Conservation (phyloP, 2,888 invertebrate genomes). For the Orchesella flavescens region DNA sequence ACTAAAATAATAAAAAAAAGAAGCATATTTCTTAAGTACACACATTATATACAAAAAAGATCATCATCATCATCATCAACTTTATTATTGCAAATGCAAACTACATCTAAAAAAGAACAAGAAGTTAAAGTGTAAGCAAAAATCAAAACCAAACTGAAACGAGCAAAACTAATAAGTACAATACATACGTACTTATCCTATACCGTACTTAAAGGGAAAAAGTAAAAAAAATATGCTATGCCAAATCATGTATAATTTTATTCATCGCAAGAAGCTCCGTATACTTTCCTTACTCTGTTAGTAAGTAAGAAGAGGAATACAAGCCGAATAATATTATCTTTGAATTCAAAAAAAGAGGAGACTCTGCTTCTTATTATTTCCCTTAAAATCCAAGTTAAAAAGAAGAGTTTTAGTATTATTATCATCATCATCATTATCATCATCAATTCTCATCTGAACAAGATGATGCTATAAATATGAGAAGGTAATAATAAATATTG, state of each 20-base stretch:
- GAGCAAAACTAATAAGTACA: neutral
- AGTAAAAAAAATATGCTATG: neutral
- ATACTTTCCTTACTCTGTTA: neutral
- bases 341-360: conserved; percentile 11
- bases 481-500: conserved; percentile 43
- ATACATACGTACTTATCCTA: neutral
- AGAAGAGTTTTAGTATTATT: conserved; percentile 15
- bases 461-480: conserved; percentile 26
- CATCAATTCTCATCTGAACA: conserved; percentile 41
- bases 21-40: too few species aligned
- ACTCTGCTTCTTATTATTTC: too few species aligned
- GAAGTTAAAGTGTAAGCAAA: neutral
- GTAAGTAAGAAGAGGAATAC: neutral
- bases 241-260: conserved; percentile 13
- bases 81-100: neutral
- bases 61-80: neutral
- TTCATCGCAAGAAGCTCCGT: neutral
- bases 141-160: conserved; percentile 6
- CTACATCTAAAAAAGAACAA: neutral
- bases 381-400: neutral
- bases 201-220: too few species aligned
- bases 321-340: conserved; percentile 14
- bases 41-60: neutral
- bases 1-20: too few species aligned
- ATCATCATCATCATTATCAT: conserved; percentile 29